Conservation (phyloP, 1,140 invertebrate species). For the Brachionus paranguensis region DNA sequence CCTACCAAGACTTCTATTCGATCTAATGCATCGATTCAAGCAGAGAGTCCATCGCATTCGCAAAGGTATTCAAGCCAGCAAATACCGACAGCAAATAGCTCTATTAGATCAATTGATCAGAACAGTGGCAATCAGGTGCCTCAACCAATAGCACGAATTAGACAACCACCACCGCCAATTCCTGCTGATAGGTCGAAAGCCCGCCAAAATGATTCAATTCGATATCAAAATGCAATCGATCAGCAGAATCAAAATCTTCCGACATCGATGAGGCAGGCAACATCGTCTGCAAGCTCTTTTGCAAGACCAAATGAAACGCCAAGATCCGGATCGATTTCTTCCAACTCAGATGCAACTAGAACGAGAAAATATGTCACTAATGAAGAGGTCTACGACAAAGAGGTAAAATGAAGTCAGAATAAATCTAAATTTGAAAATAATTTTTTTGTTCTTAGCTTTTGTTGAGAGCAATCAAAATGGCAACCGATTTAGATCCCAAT, state of each 20-base stretch:
- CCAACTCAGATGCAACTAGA: not conserved
- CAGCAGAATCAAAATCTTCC: not conserved
- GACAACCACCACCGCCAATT: slow-evolving; percentile 1
- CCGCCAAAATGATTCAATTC: not conserved
- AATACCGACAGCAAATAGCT: not conserved
- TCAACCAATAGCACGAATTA: not conserved
- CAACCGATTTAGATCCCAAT: slow-evolving; percentile 23
- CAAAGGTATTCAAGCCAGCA: not conserved
- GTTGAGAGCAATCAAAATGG: slow-evolving; percentile 25
- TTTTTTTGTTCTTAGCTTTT: not conserved
- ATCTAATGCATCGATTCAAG: not conserved
- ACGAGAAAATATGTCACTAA: not conserved
- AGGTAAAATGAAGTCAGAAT: not conserved
- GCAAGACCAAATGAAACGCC: not conserved
- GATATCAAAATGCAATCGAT: not conserved
- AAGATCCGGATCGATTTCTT: not conserved
- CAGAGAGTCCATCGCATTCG: not conserved
- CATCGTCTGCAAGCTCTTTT: not conserved
- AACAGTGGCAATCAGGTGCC: not conserved
- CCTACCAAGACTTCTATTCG: not conserved
- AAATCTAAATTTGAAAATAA: not conserved
- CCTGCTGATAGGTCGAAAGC: not conserved
- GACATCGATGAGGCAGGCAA: not conserved
- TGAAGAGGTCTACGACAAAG: slow-evolving; percentile 4
- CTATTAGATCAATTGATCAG: not conserved